Evolutionary conservation across 2,797 vertebrate species (phyloP).

Genomic region (Intellagama lesueurii): DNA sequence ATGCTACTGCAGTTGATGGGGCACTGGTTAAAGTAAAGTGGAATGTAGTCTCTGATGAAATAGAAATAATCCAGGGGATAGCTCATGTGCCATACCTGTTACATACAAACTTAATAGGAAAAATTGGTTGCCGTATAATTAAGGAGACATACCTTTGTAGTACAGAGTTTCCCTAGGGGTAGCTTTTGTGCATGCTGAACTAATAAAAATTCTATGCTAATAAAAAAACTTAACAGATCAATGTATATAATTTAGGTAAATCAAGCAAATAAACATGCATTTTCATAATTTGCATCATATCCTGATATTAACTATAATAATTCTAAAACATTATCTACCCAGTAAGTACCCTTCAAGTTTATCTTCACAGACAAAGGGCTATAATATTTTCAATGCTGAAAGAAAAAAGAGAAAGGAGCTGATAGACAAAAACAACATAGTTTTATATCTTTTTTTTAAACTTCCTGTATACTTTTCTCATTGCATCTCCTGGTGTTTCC

Average conservation of each 20-base stretch:
- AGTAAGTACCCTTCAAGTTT: neutral
- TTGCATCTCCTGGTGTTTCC: neutral
- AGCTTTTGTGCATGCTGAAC: neutral
- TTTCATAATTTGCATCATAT: neutral
- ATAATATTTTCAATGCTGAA: neutral
- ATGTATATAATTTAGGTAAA: neutral
- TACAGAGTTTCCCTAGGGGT: neutral
- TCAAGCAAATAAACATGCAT: neutral
- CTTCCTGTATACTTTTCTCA: neutral
- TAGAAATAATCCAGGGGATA: neutral
- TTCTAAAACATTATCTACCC: neutral
- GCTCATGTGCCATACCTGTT: neutral
- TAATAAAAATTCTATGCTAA: neutral
- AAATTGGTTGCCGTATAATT: neutral
- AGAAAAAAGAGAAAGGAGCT: neutral
- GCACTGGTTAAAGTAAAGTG: neutral
- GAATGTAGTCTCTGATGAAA: neutral
- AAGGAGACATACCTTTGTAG: neutral
- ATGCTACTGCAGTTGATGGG: neutral
- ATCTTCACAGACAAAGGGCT: neutral
- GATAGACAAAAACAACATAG: neutral
- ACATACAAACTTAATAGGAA: neutral
- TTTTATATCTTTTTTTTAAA: neutral
- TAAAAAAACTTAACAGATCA: neutral
- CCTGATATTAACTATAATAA: no score